Evolutionary conservation across 2,113 vertebrate genomes (phyloP).

Genomic region (Chascanopsetta lugubris): DNA sequence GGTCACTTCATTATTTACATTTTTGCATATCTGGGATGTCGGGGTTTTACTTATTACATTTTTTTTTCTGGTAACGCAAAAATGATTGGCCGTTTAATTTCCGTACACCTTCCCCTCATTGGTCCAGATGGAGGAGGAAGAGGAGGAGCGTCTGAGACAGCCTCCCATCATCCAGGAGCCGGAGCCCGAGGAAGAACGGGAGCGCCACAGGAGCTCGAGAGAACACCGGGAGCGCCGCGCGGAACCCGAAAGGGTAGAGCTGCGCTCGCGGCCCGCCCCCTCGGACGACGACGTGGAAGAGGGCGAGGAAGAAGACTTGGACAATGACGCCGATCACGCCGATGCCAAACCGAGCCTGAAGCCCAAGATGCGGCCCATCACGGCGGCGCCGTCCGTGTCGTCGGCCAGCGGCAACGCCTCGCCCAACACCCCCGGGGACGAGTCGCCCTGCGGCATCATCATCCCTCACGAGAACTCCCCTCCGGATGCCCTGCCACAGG

Average conservation of each 20-base stretch:
- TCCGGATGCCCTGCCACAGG: conserved; percentile 90
- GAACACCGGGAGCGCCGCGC: conserved; percentile 88
- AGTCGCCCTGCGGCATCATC: conserved; percentile 98
- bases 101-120: conserved; percentile 40
- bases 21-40: conserved; percentile 32
- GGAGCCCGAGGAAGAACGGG: conserved; percentile 90
- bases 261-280: conserved; percentile 79
- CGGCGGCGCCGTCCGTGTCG: conserved; percentile 93
- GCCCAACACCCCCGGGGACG: conserved; percentile 92
- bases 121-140: conserved; percentile 94
- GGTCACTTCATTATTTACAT: conserved; percentile 67
- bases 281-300: conserved; percentile 89
- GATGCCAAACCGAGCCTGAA: conserved; percentile 93
- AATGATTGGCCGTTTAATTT: conserved; percentile 22
- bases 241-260: conserved; percentile 78
- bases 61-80: conserved; percentile 16
- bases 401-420: conserved; percentile 94
- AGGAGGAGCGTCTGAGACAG: conserved; percentile 94
- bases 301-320: conserved; percentile 86
- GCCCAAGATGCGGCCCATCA: conserved; percentile 95
- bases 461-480: conserved; percentile 99
- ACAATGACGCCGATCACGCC: conserved; percentile 88
- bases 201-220: conserved; percentile 77
- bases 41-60: conserved; percentile 35
- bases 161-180: conserved; percentile 91